Evolutionary conservation across 2,113 vertebrate species (phyloP), one percentile per base, ranked within the genome.

Genomic region (Petrocephalus zakoni): DNA sequence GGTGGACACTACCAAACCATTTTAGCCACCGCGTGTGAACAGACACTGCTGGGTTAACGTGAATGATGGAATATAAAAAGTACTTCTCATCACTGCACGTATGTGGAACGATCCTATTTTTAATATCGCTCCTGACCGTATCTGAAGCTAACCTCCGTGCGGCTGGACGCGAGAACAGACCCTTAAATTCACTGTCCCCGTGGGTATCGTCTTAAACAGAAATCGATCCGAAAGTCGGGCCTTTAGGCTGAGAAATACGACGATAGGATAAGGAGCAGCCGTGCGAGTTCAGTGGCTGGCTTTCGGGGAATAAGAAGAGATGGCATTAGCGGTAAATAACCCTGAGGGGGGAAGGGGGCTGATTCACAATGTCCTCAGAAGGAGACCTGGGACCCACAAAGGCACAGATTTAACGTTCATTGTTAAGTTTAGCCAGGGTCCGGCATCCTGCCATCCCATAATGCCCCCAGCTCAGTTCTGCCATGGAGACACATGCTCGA

Each of bases 291-390:
- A 19, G 85, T 0, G 2, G 25, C 25, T 55, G n/a, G 53, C 51
- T 84, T 83, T 84, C 7, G 5, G 81, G 81, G 72, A 78, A 15
- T 78, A 37, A 78, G 29, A 37, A 78, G 9, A 78, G 5, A 78
- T 15, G 17, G 13, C 81, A 19, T 83, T 10, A 47, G 4, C 81
- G 7, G n/a, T 51, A 46, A 47, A 84, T 84, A 21, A 51, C 17
- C 1, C 34, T 42, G 0, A 19, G 34, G 72, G 72, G 72, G 88
- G 86, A 82, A 52, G 53, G 56, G 86, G 87, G 75, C 89, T 51
- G 47, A 58, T 88, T 58, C 88, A 87, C 88, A 87, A 19, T 87
- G 85, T 86, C 75, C 87, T n/a, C 46, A 19, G 29, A 37, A 47
- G 49, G 42, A 55, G 19, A 42, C 6, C 72, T 78, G 72, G 17